A percentile compares a stretch with the other conserved stretches of the same genome.
Evolutionary conservation across 2,888 invertebrate species (phyloP).

Genomic region (Anthophora plumipes): DNA sequence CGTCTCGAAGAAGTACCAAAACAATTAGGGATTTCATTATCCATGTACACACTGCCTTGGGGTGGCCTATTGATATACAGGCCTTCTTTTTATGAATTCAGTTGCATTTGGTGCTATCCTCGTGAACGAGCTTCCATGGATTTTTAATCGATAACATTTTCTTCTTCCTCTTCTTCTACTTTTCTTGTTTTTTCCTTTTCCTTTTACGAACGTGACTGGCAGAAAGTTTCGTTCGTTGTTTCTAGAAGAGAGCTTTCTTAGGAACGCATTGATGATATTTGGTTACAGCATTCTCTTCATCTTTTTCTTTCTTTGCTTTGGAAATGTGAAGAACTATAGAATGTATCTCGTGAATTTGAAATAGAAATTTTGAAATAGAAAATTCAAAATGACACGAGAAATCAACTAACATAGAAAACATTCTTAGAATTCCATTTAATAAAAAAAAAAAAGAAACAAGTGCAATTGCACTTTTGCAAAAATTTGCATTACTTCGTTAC

Average conservation of each 20-base stretch:
- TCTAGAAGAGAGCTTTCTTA: background rate
- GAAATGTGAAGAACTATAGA: too few relatives aligned
- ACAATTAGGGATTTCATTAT: conserved; percentile 62
- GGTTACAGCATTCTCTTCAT: background rate
- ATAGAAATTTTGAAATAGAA: too few relatives aligned
- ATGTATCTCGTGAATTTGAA: too few relatives aligned
- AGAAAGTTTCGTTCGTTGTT: background rate
- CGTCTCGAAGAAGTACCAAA: conserved; percentile 62
- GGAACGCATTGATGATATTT: background rate
- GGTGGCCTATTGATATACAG: conserved; percentile 74
- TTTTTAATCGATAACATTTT: conserved; percentile 53
- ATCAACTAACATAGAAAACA: too few relatives aligned
- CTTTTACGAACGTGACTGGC: too few relatives aligned
- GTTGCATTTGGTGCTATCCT: conserved; percentile 49
- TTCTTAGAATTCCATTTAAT: too few relatives aligned
- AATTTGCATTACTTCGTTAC: too few relatives aligned
- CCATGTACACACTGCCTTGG: conserved; percentile 75
- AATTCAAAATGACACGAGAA: too few relatives aligned
- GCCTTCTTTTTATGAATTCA: conserved; percentile 67
- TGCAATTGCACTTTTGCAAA: too few relatives aligned
- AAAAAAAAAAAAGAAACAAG: too few relatives aligned
- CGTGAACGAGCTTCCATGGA: conserved; percentile 46
- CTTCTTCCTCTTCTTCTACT: background rate
- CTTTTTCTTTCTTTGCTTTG: too few relatives aligned
- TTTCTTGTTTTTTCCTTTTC: too few relatives aligned